phyloP scores from a whole-genome alignment of 2,888 invertebrate species.

The Eueremaeus valkanovi region DNA sequence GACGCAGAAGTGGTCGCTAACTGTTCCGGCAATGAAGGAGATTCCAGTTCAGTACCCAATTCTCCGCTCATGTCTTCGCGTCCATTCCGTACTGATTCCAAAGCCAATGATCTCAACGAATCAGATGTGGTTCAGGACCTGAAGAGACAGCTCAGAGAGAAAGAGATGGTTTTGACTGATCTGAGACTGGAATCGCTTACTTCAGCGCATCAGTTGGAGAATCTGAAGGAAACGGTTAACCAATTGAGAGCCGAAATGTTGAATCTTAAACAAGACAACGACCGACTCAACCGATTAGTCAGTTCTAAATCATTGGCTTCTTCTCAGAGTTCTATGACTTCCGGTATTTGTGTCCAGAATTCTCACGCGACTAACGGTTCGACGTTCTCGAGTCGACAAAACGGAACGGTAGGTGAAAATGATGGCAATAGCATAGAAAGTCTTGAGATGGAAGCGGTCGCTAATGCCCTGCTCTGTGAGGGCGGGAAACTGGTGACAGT shows the following conservation, averaged over 20 bases:
- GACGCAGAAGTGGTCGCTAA: slow-evolving; percentile 56
- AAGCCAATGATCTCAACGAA: slow-evolving; percentile 42
- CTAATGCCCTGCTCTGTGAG: slow-evolving; percentile 4
- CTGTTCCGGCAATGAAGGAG: slow-evolving; percentile 32
- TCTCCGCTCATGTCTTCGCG: slow-evolving; percentile 54
- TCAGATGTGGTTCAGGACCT: slow-evolving; percentile 62
- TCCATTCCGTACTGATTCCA: slow-evolving; percentile 42
- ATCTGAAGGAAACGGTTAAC: slow-evolving; percentile 90
- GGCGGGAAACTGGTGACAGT: slow-evolving; percentile 34
- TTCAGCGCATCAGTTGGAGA: slow-evolving; percentile 94
- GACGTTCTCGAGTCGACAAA: not conserved
- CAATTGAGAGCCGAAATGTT: slow-evolving; percentile 98
- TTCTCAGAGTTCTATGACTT: slow-evolving; percentile 57
- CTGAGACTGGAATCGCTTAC: slow-evolving; percentile 92
- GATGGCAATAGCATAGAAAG: slow-evolving; percentile 36
- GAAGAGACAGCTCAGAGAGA: slow-evolving; percentile 87
- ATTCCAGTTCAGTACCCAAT: slow-evolving; percentile 49
- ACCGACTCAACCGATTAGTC: slow-evolving; percentile 82
- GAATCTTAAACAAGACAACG: slow-evolving; percentile 93
- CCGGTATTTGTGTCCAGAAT: slow-evolving; percentile 11
- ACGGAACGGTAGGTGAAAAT: not conserved
- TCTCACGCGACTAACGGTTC: slow-evolving; percentile 14
- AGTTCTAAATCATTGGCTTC: slow-evolving; percentile 56
- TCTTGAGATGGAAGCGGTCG: slow-evolving; percentile 32
- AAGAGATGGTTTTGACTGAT: slow-evolving; percentile 92